Conservation (phyloP, 2,888 invertebrate species). For the Rhogogaster chlorosoma region DNA sequence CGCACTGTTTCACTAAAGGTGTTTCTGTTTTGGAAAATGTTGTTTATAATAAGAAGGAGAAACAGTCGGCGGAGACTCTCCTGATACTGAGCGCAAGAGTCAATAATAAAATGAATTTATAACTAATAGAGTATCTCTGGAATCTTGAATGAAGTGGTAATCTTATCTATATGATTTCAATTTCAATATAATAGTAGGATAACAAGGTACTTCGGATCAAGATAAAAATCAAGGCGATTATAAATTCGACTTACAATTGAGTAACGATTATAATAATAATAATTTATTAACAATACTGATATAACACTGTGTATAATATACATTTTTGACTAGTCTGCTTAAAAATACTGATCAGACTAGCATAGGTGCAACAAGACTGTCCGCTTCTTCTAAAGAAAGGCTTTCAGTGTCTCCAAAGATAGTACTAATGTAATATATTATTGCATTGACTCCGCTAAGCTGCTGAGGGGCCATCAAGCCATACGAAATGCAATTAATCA, state of each 20-base stretch:
- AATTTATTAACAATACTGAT: slow-evolving; percentile 36
- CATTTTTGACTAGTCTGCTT: slow-evolving; percentile 81
- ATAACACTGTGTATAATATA: slow-evolving; percentile 21
- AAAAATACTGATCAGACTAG: slow-evolving; percentile 89
- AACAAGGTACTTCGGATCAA: background rate
- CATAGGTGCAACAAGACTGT: slow-evolving; percentile 91
- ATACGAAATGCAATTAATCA: slow-evolving; percentile 87
- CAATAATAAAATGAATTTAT: background rate
- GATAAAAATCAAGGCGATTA: background rate
- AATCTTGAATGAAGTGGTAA: background rate
- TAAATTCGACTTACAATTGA: background rate
- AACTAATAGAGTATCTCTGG: background rate
- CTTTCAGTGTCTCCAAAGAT: slow-evolving; percentile 87
- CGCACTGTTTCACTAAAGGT: too few relatives aligned
- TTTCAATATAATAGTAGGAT: background rate
- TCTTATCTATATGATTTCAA: background rate
- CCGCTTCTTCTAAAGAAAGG: slow-evolving; percentile 80
- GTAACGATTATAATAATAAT: slow-evolving; percentile 18
- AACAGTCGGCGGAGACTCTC: too few relatives aligned
- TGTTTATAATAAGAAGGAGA: too few relatives aligned
- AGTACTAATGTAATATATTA: slow-evolving; percentile 87
- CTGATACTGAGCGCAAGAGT: background rate
- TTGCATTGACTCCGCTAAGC: slow-evolving; percentile 90
- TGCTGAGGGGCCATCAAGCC: slow-evolving; percentile 95
- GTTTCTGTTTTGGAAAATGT: too few relatives aligned